Evolutionary conservation across 1,140 invertebrate species (phyloP).

Genomic region (Drosophila persimilis): DNA sequence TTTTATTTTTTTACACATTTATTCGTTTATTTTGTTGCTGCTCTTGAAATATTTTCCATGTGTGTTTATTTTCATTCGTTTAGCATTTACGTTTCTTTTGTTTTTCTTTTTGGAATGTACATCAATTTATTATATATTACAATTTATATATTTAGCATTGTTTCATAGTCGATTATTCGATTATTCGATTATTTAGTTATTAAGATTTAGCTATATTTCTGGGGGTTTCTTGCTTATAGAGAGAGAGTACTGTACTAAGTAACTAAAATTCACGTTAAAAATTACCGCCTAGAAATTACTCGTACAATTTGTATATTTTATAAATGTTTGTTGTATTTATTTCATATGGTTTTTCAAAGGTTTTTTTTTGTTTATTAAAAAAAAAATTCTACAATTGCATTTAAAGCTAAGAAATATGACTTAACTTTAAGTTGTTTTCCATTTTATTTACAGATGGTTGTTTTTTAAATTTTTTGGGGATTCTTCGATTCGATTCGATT

Average conservation of each 20-base stretch:
- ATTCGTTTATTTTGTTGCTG: slow-evolving; percentile 59
- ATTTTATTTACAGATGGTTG: slow-evolving; percentile 42
- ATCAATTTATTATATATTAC: slow-evolving; percentile 42
- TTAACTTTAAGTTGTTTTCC: slow-evolving; percentile 64
- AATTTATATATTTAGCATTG: slow-evolving; percentile 66
- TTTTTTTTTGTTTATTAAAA: slow-evolving; percentile 58
- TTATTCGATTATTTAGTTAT: slow-evolving; percentile 51
- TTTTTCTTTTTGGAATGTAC: slow-evolving; percentile 53
- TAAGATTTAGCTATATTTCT: slow-evolving; percentile 75
- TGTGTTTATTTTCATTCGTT: slow-evolving; percentile 30
- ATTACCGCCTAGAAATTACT: slow-evolving; percentile 70
- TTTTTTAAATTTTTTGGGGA: slow-evolving; percentile 23
- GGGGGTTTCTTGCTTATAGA: slow-evolving; percentile 44
- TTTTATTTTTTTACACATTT: slow-evolving; percentile 54
- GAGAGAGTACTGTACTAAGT: slow-evolving; percentile 78
- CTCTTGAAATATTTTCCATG: slow-evolving; percentile 62
- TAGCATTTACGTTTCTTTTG: slow-evolving; percentile 28
- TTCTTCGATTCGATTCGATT: slow-evolving; percentile 33
- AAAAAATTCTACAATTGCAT: slow-evolving; percentile 82
- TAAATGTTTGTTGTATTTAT: slow-evolving; percentile 45
- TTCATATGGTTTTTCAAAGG: slow-evolving; percentile 33
- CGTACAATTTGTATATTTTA: slow-evolving; percentile 58
- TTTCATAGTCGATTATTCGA: slow-evolving; percentile 59
- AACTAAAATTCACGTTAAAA: slow-evolving; percentile 74
- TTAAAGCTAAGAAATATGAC: slow-evolving; percentile 81